A percentile compares a stretch with the other conserved stretches of the same genome.
Evolutionary conservation across 2,797 vertebrate species (phyloP).

Genomic region (Parauchenoglanis ngamensis): DNA sequence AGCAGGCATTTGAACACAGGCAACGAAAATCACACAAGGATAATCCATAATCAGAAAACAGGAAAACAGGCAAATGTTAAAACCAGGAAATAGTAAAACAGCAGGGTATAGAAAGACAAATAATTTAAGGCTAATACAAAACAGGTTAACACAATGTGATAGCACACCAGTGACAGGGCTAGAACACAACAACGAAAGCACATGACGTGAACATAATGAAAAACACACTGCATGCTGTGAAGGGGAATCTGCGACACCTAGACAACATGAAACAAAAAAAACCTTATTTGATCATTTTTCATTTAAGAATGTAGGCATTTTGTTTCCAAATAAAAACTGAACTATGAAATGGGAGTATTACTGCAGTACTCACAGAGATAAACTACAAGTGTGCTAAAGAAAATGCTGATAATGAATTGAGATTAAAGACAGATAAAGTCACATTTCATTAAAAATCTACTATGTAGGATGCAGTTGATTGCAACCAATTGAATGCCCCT

Average conservation of each 20-base stretch:
- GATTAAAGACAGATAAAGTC: constrained; percentile 15
- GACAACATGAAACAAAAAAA: neutral
- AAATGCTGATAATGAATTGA: neutral
- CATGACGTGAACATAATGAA: neutral
- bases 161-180: neutral
- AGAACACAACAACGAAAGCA: neutral
- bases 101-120: neutral
- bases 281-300: neutral
- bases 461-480: too few relatives aligned
- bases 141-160: neutral
- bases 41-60: neutral
- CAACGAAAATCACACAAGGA: neutral
- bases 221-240: neutral
- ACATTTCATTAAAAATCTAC: constrained; percentile 28
- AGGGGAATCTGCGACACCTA: neutral
- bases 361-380: neutral
- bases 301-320: neutral
- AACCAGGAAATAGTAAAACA: neutral
- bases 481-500: too few relatives aligned
- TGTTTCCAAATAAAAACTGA: neutral
- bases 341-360: neutral
- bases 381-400: neutral
- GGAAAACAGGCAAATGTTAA: neutral
- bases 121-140: neutral
- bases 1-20: neutral